Conservation (phyloP, 2,888 invertebrate species). For the Choristoneura rosaceana region DNA sequence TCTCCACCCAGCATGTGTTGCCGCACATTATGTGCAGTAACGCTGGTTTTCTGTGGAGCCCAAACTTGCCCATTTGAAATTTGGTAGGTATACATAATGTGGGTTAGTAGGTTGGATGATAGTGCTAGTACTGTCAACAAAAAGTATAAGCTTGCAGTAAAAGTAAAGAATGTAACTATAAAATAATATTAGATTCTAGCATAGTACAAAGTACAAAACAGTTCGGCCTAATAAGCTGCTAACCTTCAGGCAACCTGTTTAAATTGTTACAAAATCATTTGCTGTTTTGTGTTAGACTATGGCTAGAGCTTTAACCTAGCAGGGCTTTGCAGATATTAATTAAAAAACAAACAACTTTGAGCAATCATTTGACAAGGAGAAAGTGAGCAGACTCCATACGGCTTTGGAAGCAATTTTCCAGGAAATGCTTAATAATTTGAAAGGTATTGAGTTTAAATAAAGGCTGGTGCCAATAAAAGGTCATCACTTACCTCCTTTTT, state of each 20-base stretch:
- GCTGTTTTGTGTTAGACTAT: neutral
- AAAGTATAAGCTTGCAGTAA: too few relatives aligned
- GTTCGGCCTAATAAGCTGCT: slow-evolving; percentile 1
- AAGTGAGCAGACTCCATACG: neutral
- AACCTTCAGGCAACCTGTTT: slow-evolving; percentile 20
- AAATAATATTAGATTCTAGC: neutral
- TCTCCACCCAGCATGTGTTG: too few relatives aligned
- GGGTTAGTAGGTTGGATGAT: too few relatives aligned
- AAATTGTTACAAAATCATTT: neutral
- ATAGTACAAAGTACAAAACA: slow-evolving; percentile 20
- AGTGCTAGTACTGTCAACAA: too few relatives aligned
- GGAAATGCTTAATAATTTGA: neutral
- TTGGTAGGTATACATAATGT: too few relatives aligned
- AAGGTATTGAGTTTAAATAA: neutral
- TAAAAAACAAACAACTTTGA: slow-evolving; percentile 1
- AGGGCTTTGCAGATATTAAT: neutral
- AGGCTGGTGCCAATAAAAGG: neutral
- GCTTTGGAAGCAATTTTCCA: neutral
- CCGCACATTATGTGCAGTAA: too few relatives aligned
- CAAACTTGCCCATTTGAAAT: too few relatives aligned
- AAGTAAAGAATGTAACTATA: neutral
- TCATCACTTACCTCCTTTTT: slow-evolving; percentile 87
- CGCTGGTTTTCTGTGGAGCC: too few relatives aligned
- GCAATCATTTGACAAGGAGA: slow-evolving; percentile 4
- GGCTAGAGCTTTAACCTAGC: neutral